Base-by-base conservation (phyloP, 2,888 invertebrate species). In the Hoplodrina blanda region DNA sequence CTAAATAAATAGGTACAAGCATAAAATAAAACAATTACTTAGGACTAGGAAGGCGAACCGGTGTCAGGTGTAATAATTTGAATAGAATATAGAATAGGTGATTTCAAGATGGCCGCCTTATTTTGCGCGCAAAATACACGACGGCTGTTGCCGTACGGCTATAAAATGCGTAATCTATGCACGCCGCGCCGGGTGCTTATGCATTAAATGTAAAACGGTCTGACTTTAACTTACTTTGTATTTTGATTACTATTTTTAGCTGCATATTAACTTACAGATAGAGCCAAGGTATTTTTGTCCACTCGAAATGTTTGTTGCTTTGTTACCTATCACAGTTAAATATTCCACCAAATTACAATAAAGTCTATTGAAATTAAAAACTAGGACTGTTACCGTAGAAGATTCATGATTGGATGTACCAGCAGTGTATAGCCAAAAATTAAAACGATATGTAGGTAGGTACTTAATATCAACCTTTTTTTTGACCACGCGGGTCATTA, bases 71-170 rank as follows among this genome's bases (percentile, higher is more conserved):
- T 73, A 67, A 72, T 71, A 69, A 81, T 77, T 83, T 74, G 70
- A 80, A 74, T 77, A 63, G 69, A 80, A 60, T 78, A 75, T 44
- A 56, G 46, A 65, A 46, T 68, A 70, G 37, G 52, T 62, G 20
- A 65, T 30, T 66, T 46, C 74, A 84, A 83, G 62, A 83, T 83
- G 83, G 83, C 85, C 57, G 79, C 62, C 55, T 17, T 61, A 57
- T 59, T 69, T 69, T 77, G 72, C 69, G 70, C 68, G 76, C 79
- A 50, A 78, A 79, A 73, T 67, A 71, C 50, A 65, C 49, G 60
- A 49, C 30, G 30, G 65, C 56, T 30, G 44, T 56, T 52, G 61
- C 17, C 72, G 68, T 70, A 70, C 55, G 49, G 62, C 46, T 67
- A 68, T 73, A 69, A 74, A 81, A 80, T 77, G 62, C 67, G 79